Evolutionary conservation across 2,888 invertebrate species (phyloP), one percentile per base, ranked within the genome.

Genomic region (Eilema depressum): DNA sequence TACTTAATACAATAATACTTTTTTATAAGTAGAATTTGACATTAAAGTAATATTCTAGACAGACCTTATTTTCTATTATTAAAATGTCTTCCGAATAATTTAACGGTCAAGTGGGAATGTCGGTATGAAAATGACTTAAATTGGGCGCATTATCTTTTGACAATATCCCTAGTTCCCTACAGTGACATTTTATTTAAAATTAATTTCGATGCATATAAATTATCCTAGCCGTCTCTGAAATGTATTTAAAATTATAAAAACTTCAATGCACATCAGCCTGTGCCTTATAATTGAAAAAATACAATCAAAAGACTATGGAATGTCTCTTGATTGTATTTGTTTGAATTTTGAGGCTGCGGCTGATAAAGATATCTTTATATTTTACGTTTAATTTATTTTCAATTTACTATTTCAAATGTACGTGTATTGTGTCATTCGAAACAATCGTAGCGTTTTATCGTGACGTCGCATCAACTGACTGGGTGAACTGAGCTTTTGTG

Each of bases 401-500:
- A n/a, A 53, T 53, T 53, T 53, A 53, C 53, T 53, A 53, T n/a
- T 20, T 53, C n/a, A n/a, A n/a, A 47, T 47, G 41, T 4, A n/a
- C 14, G 41, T 0, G 20, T 20, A 20, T 41, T 41, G 41, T 41
- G 3, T 47, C 47, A 20, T 47, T 47, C 47, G 47, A 28, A 64
- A 26, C 28, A 28, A 64, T n/a, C 26, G 53, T n/a, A 53, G 41
- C n/a, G n/a, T 64, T 64, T 64, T 74, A 67, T 70, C 76, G 78
- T 41, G 56, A 47, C 20, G 47, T 61, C 66, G 74, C 61, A 20
- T 65, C 70, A 66, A 76, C 66, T 65, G 30, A 28, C 59, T 69
- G 75, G 66, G 41, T 71, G 57, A 77, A 56, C 68, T 41, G 37
- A 70, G 72, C 73, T 68, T 73, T 77, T 76, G 70, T 75, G 62